Conservation (phyloP, 2,888 invertebrate genomes). For the Papilio gigon region DNA sequence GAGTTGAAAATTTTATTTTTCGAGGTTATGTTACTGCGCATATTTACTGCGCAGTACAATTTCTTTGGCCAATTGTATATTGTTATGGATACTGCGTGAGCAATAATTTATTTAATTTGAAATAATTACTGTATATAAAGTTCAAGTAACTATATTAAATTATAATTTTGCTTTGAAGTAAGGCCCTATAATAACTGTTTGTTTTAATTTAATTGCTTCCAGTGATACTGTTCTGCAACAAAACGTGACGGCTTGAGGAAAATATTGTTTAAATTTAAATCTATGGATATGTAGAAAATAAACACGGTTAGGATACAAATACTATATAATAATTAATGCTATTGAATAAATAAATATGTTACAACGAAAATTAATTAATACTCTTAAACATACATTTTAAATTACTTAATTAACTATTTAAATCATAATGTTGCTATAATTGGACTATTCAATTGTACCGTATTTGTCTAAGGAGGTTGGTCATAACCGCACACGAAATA, state of each 20-base stretch:
- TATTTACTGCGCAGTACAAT: constrained; percentile 56
- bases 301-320: not conserved
- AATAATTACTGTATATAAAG: not conserved
- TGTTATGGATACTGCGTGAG: not conserved
- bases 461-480: constrained; percentile 11
- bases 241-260: not conserved
- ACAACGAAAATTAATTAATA: not conserved
- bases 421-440: not conserved
- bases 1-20: constrained; percentile 5
- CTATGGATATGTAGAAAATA: not conserved
- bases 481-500: not conserved
- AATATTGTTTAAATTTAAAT: not conserved
- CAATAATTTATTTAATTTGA: not conserved
- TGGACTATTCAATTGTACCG: constrained; percentile 14
- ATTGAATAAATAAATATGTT: not conserved
- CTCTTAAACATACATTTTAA: not conserved
- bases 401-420: not conserved
- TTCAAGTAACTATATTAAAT: not conserved
- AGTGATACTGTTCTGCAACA: not conserved
- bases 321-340: not conserved
- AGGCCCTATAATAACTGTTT: not conserved
- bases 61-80: not conserved
- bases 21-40: constrained; percentile 56
- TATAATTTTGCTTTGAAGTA: not conserved
- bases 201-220: not conserved